Evolutionary conservation across 2,797 vertebrate genomes (phyloP), one percentile per base, ranked within the genome.

Genomic region (Serranus cabrilla): DNA sequence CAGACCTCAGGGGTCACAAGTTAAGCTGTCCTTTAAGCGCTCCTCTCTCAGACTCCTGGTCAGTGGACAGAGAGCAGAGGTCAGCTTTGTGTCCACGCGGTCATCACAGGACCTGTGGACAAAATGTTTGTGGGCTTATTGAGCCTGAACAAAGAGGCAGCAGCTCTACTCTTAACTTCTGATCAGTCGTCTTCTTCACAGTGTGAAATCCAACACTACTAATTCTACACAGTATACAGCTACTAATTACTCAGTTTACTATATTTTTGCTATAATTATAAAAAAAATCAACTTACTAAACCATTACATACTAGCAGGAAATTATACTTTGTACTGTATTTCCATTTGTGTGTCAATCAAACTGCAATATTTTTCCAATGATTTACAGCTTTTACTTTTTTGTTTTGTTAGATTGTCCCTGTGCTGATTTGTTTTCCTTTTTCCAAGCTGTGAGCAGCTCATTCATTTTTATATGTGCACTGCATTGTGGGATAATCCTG

Each of bases 11-110:
- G 94, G 96, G 96, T 94, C 96, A 96, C 86, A 96, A 97, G 96
- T 98, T 98, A 99, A 98, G 96, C 96, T 92, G 40, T 87, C 73
- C 90, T 93, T 95, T 95, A 80, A 94, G 78, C 83, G 87, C 80
- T 76, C 34, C n/a, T 78, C 87, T 79, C 83, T 84, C 89, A 60
- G 78, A 58, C 76, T 86, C 69, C 68, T 76, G 82, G 91, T 91
- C 91, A 91, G 87, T 88, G 81, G 89, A 74, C 84, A 60, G 65
- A 85, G 89, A 63, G 73, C 92, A 93, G 89, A 93, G 96, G 94
- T 94, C 92, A 94, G 77, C 89, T 60, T 55, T 92, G 85, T 88
- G 93, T 91, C 91, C 86, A 87, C 83, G 74, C 2, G 5, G 76
- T 73, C 86, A 80, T 89, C 91, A 88, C 40, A 89, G 68, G 75